phyloP scores from a whole-genome alignment of 2,113 vertebrate genomes.

The Charina bottae region DNA sequence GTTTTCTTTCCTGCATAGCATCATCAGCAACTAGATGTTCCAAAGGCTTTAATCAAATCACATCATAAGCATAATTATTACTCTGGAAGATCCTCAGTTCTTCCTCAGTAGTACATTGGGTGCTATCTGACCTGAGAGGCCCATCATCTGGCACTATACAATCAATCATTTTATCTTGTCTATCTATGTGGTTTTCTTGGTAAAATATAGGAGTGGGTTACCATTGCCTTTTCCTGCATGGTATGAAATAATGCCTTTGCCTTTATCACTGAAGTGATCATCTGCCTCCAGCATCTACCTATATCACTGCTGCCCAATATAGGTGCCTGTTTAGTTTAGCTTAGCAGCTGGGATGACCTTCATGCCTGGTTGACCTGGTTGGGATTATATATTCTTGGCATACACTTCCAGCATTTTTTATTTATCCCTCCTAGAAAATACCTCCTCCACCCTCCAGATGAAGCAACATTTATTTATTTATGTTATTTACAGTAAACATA shows the following conservation, averaged over 20 bases:
- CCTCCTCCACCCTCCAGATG: background rate
- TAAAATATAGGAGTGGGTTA: no score
- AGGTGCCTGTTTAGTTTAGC: background rate
- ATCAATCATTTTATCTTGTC: background rate
- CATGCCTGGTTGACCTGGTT: background rate
- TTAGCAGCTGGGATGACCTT: background rate
- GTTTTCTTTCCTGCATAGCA: no score
- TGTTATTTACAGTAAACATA: background rate
- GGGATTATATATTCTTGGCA: background rate
- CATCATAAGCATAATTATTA: background rate
- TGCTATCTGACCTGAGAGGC: background rate
- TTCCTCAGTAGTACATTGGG: background rate
- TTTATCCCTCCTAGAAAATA: background rate
- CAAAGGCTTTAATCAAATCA: background rate
- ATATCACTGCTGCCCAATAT: background rate
- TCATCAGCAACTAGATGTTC: no score
- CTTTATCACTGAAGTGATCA: background rate
- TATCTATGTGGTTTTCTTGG: no score
- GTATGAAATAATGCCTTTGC: no score
- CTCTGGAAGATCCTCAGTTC: background rate
- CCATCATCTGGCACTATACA: no score
- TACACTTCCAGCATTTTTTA: background rate
- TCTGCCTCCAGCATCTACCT: background rate
- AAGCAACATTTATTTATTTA: background rate
- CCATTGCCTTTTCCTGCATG: no score